Evolutionary conservation across 1,140 invertebrate species (phyloP), one percentile per base, ranked within the genome.

Genomic region (Physella acuta): DNA sequence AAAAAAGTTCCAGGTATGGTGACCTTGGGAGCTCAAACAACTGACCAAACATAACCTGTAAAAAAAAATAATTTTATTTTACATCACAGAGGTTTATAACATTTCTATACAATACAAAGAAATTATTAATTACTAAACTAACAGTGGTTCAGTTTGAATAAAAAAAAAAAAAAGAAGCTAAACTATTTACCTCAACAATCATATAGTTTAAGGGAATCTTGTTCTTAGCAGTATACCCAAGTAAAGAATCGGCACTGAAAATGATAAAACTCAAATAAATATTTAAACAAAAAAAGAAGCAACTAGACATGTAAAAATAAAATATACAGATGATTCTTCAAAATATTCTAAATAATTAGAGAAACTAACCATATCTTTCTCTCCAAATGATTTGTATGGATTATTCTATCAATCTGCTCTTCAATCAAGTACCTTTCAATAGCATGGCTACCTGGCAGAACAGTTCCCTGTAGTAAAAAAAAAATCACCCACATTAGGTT

Each of bases 401-500:
- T 90, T 52, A 99, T 98, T 73, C 95, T 93, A 78, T 93, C 90
- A 5, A 99, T 86, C 84, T 99, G 95, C 84, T 99, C 95, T 85
- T 99, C 98, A 79, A 99, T 97, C 0, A 99, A 87, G 85, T 96
- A 99, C 75, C 97, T 88, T 85, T 99, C 98, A 72, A 99, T 98
- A 0, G 96, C 94, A 87, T 99, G 95, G 62, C 93, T 92, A 34
- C 95, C 96, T 0, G 97, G 97, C 51, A 99, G 86, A 44, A 88
- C 83, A 53, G 86, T 85, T 20, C 86, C 87, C 84, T 86, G 73
- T 62, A 31, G 31, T 30, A 36, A 37, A 60, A 24, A 55, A 55
- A 14, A n/a, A n/a, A n/a, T n/a, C n/a, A n/a, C n/a, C n/a, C n/a
- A n/a, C 52, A 24, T 14, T 14, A 55, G 52, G 11, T 55, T 30